Evolutionary conservation across 1,140 invertebrate species (phyloP).

Genomic region (Episyrphus balteatus): DNA sequence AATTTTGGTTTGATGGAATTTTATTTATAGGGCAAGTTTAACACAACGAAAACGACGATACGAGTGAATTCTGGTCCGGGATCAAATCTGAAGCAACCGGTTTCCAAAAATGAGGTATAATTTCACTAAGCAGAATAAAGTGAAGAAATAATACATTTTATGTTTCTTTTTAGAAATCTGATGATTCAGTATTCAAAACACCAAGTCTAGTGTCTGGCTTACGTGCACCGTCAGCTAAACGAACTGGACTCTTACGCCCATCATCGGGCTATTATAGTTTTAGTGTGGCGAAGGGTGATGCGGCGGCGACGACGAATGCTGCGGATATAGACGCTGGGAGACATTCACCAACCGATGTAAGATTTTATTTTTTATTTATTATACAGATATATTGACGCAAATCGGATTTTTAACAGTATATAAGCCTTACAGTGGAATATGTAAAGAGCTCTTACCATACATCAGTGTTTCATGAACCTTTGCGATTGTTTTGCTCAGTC

Average conservation of each 20-base stretch:
- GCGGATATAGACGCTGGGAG: conserved; percentile 6
- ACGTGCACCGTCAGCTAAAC: conserved; percentile 15
- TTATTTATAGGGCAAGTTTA: not conserved
- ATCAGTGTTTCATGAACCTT: too few species aligned
- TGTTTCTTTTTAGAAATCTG: conserved; percentile 4
- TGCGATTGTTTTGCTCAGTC: too few species aligned
- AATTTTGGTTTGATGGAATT: not conserved
- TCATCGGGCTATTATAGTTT: conserved; percentile 33
- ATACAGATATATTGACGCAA: too few species aligned
- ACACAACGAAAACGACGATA: not conserved
- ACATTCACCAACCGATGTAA: conserved; percentile 11
- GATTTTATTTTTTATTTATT: not conserved
- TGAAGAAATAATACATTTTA: conserved; percentile 9
- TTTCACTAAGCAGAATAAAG: conserved; percentile 6
- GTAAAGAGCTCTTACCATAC: too few species aligned
- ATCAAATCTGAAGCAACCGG: conserved; percentile 7
- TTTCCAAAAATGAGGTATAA: not conserved
- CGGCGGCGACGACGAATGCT: conserved; percentile 10
- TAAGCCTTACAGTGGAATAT: too few species aligned
- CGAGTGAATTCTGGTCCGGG: conserved; percentile 13
- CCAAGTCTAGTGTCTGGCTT: conserved; percentile 23
- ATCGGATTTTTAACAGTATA: too few species aligned
- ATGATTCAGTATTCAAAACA: conserved; percentile 24
- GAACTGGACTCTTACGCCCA: conserved; percentile 25
- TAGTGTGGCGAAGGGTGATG: conserved; percentile 15